A percentile compares a stretch with the other conserved stretches of the same genome.
phyloP scores from a whole-genome alignment of 2,113 vertebrate genomes.

The Eubucco bourcierii region DNA sequence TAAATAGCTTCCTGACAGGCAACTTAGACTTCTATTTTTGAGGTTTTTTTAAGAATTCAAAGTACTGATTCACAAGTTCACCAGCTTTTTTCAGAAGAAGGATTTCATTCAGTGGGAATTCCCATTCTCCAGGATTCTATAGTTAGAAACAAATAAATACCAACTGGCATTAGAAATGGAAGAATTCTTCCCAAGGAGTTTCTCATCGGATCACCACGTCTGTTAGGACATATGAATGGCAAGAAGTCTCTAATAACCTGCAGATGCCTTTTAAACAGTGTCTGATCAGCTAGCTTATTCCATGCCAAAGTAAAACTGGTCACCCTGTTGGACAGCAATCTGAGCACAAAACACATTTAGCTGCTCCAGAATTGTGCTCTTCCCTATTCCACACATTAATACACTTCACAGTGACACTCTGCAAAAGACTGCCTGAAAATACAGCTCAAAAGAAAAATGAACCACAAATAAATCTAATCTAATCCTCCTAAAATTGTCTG shows the following conservation, averaged over 20 bases:
- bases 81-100: neutral
- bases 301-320: neutral
- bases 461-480: neutral
- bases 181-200: neutral
- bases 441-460: neutral
- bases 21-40: neutral
- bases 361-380: accelerated
- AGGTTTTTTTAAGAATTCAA: neutral
- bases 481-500: neutral
- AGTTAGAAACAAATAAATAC: neutral
- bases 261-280: neutral
- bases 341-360: neutral
- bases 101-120: neutral
- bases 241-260: neutral
- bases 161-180: neutral
- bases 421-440: neutral
- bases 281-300: neutral
- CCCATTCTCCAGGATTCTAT: neutral
- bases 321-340: neutral
- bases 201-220: neutral
- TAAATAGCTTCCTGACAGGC: neutral
- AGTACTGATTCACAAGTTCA: neutral
- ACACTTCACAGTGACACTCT: neutral
- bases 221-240: neutral
- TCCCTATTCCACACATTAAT: neutral